Base-by-base conservation (phyloP, 92 coral and sea anemone species). In the Porites lobata region DNA sequence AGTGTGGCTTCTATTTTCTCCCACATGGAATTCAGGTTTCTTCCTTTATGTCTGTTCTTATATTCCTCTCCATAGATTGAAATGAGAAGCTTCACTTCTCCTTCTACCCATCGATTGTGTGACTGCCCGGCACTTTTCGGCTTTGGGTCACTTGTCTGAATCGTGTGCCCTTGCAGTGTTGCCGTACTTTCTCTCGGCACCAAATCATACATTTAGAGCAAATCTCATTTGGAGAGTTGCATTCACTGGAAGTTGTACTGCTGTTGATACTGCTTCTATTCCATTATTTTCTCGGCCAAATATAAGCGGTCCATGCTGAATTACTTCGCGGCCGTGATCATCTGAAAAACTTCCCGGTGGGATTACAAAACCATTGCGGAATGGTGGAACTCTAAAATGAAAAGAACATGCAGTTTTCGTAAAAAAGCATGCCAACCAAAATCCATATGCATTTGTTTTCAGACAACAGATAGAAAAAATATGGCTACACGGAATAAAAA, bases 21-120 rank as follows among this genome's bases (percentile, higher is more conserved):
- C 0, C 0, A 21, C 0, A 21, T 21, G 0, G 0, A 51, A 14
- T 67, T 76, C 10, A 80, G 75, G 65, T 75, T 80, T 43, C 74
- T 79, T 80, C 76, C 18, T 7, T 29, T 80, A 20, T 80, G 75
- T 80, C 85, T 43, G 47, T 50, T 67, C 15, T 66, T 72, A 15
- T 9, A 79, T 66, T 79, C 84, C 74, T 65, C 65, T 62, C 0
- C 0, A 21, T 21, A 21, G 0, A 21, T 0, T 21, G 0, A 21
- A 21, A 80, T 67, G 15, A 67, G 85, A 14, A 80, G 75, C 65
- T 65, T 80, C 47, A 80, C 85, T 15, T 80, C 85, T 67, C 85
- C 85, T 8, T 50, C 76, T 7, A 65, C 38, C 85, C 85, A 67
- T 50, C 65, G 75, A 80, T 66, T 66, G 75, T 75, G 76, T 80